Conservation (phyloP, 2,888 invertebrate species). For the Drosophila picticornis region DNA sequence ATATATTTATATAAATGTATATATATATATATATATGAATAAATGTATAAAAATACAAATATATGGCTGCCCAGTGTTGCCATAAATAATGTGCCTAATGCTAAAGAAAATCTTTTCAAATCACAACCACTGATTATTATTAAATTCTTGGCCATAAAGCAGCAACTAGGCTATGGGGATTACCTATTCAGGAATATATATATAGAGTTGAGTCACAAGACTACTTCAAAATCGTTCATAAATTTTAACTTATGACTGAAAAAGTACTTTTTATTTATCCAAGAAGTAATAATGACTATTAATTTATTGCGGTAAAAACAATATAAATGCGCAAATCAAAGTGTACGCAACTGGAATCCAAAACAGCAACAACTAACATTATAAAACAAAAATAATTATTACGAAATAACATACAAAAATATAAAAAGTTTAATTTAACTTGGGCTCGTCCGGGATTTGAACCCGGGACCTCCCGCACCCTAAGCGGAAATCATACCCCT, state of each 20-base stretch:
- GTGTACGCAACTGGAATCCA: no score
- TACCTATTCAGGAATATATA: conserved; percentile 15
- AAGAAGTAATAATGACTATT: neutral
- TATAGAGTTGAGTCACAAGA: conserved; percentile 47
- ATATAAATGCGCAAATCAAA: neutral
- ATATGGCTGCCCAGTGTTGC: conserved; percentile 35
- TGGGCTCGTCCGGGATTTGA: conserved; percentile 86
- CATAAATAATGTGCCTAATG: conserved; percentile 41
- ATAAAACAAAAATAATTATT: neutral
- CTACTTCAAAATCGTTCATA: conserved; percentile 16
- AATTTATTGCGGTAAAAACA: neutral
- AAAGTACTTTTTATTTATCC: neutral
- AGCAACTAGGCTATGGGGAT: conserved; percentile 30
- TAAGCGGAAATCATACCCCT: conserved; percentile 86
- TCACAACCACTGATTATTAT: conserved; percentile 71
- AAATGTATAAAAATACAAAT: neutral
- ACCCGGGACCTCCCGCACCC: conserved; percentile 86
- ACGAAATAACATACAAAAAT: conserved; percentile 4
- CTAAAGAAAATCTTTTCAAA: conserved; percentile 47
- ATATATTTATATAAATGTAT: neutral
- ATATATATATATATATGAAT: neutral
- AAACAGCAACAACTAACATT: neutral
- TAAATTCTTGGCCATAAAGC: conserved; percentile 69
- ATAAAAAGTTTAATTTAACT: conserved; percentile 1
- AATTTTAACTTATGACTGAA: conserved; percentile 12